Evolutionary conservation across 2,797 vertebrate genomes (phyloP), one percentile per base, ranked within the genome.

Genomic region (Amblyopsis hoosieri): DNA sequence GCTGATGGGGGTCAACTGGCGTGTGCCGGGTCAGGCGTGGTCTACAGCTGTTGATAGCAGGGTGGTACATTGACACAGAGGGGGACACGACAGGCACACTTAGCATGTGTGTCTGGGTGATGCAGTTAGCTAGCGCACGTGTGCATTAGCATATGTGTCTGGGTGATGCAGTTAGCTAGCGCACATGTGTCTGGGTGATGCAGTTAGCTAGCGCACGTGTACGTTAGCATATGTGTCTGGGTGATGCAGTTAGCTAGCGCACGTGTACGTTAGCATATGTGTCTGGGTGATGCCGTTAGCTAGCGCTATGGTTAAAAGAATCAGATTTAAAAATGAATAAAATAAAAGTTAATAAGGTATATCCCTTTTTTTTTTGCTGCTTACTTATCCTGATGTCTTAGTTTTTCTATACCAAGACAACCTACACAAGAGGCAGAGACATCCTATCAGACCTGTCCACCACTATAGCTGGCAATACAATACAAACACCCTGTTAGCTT

Each of bases 31-130:
- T 92, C 90, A 91, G 82, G 80, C 5, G 33, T 37, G 87, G 85
- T 90, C 85, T 90, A 66, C 90, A 91, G 89, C 90, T 92, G 88
- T 86, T 89, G 83, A 81, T 85, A 83, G 83, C 80, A 77, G 75
- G 78, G 85, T 83, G 85, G 61, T 80, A 79, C 71, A 75, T 65
- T 71, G 33, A 37, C 33, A 37, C 33, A 37, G 33, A 8, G 33
- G 7, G 33, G 33, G 5, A 8, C 33, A 37, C 8, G 33, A 37
- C 5, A 37, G 33, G 33, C 33, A 37, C 33, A 37, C 56, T 74
- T 67, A 56, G 55, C 70, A 48, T 23, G 3, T 23, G 23, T 23
- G 23, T 23, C 23, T 2, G 3, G 23, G 23, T 23, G 23, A 23
- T 23, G 23, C 23, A 23, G 23, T 23, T 3, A 23, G 23, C 23